A percentile compares a stretch with the other conserved stretches of the same genome.
Evolutionary conservation across 1,140 invertebrate species (phyloP).

Genomic region (Temnothorax longispinosus): DNA sequence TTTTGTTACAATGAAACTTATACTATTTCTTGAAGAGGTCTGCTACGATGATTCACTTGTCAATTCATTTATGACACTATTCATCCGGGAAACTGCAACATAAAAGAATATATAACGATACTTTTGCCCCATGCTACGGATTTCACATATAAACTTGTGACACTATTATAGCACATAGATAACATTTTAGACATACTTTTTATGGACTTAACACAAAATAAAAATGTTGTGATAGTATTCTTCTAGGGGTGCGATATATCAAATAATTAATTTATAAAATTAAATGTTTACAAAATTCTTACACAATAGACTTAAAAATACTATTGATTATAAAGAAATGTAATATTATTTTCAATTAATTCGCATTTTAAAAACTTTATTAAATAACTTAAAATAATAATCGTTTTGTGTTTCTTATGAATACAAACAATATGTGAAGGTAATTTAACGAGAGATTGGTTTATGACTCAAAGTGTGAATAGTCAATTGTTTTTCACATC

Average conservation of each 20-base stretch:
- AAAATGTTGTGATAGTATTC: no score
- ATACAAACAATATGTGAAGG: not conserved
- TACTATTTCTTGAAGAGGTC: no score
- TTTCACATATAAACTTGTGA: no score
- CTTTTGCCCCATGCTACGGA: no score
- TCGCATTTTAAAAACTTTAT: not conserved
- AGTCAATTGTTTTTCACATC: not conserved
- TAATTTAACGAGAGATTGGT: not conserved
- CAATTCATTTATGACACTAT: no score
- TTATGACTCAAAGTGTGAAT: not conserved
- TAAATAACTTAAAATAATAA: not conserved
- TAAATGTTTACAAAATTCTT: not conserved
- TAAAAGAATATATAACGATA: no score
- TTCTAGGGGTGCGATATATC: not conserved
- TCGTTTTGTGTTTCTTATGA: not conserved
- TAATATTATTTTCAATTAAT: slow-evolving; percentile 3
- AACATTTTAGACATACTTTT: no score
- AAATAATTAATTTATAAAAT: not conserved
- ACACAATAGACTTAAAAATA: not conserved
- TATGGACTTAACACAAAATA: no score
- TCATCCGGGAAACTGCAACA: no score
- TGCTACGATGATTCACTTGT: no score
- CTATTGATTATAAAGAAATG: not conserved
- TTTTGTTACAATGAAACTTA: no score
- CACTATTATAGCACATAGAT: no score